Conservation (phyloP, 2,888 invertebrate species). For the Troilus luridus region DNA sequence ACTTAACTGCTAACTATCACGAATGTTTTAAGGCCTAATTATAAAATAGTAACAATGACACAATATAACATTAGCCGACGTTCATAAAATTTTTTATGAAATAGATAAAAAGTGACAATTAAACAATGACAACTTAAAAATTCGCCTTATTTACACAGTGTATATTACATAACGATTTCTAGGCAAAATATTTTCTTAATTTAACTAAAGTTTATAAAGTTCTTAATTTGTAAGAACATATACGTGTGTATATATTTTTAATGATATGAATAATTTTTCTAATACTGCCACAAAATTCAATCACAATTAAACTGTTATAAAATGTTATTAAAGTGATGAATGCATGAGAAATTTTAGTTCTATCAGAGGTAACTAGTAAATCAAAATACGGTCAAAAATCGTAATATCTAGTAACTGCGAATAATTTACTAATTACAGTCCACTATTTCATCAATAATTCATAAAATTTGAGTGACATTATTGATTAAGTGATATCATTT, state of each 20-base stretch:
- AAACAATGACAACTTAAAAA: conserved; percentile 1
- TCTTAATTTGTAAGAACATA: neutral
- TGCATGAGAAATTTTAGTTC: neutral
- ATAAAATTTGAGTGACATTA: neutral
- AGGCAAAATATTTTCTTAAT: conserved; percentile 34
- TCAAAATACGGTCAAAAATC: neutral
- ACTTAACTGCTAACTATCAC: conserved; percentile 1
- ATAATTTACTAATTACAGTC: neutral
- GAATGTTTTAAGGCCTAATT: neutral
- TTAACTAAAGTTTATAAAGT: neutral
- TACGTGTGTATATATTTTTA: neutral
- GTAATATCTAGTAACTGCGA: neutral
- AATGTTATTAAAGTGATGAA: neutral
- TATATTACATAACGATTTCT: conserved; percentile 22
- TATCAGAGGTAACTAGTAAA: neutral
- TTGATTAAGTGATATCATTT: neutral
- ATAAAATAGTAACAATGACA: neutral
- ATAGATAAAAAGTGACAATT: neutral
- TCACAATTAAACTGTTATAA: neutral
- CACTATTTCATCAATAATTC: neutral
- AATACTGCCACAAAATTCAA: conserved; percentile 10
- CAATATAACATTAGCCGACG: neutral
- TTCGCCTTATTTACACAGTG: neutral
- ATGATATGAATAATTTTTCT: neutral
- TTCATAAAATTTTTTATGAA: neutral